A percentile compares a stretch with the other conserved stretches of the same genome.
phyloP scores from a whole-genome alignment of 2,113 vertebrate genomes.

The Prunella himalayana region DNA sequence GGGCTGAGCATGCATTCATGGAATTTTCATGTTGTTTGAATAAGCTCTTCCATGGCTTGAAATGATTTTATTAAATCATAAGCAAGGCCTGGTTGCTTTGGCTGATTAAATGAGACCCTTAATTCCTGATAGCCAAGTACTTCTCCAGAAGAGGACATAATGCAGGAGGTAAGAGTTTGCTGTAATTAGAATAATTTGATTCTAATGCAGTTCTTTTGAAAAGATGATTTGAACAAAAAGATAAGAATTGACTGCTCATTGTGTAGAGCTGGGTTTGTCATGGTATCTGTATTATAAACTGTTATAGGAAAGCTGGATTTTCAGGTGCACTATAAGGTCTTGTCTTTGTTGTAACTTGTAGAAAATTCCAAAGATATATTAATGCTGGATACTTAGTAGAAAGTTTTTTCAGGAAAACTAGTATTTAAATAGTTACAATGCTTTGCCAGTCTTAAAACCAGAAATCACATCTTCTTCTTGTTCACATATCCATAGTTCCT shows the following conservation, averaged over 20 bases:
- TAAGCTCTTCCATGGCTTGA: not conserved
- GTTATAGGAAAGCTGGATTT: not conserved
- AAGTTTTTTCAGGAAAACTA: not conserved
- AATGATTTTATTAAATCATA: not conserved
- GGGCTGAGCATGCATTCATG: not conserved
- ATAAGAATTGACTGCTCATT: rapidly evolving
- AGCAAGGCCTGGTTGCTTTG: not conserved
- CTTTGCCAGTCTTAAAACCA: not conserved
- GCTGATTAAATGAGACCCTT: not conserved
- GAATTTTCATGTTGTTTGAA: not conserved
- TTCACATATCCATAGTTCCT: not conserved
- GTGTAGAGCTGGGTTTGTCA: not conserved
- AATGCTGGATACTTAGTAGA: not conserved
- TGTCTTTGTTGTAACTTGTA: not conserved
- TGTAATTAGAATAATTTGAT: not conserved
- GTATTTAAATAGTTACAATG: not conserved
- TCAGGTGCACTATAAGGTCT: not conserved
- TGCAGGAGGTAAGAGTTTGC: not conserved
- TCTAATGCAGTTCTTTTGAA: not conserved
- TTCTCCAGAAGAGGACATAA: not conserved
- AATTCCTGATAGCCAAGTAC: not conserved
- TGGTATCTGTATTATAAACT: not conserved
- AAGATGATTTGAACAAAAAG: not conserved
- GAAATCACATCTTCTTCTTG: not conserved
- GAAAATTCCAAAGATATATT: not conserved